phyloP scores from a whole-genome alignment of 1,140 invertebrate species.

The Thaumetopoea pityocampa region DNA sequence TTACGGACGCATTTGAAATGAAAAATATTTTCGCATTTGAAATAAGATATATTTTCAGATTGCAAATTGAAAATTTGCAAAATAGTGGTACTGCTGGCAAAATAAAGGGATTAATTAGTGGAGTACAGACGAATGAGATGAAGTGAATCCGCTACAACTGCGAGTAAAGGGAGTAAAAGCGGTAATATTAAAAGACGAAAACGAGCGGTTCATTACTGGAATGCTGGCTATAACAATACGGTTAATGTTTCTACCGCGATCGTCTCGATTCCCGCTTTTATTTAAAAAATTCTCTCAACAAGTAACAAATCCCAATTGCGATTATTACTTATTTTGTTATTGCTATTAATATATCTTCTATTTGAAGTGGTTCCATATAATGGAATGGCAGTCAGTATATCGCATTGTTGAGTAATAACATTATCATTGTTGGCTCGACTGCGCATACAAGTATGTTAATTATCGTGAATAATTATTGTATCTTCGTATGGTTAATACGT shows the following conservation, averaged over 20 bases:
- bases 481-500: constrained; percentile 24
- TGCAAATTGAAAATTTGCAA: constrained; percentile 11
- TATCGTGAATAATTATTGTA: constrained; percentile 29
- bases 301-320: constrained; percentile 43
- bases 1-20: constrained; percentile 38
- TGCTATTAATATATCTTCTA: constrained; percentile 17
- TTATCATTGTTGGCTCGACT: constrained; percentile 19
- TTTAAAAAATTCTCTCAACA: constrained; percentile 43
- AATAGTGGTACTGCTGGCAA: constrained; percentile 18
- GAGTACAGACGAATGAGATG: constrained; percentile 41
- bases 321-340: constrained; percentile 18
- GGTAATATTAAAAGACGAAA: constrained; percentile 69
- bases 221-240: constrained; percentile 75
- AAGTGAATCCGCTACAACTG: constrained; percentile 50
- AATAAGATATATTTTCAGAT: constrained; percentile 35
- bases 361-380: constrained; percentile 23
- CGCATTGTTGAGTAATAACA: constrained; percentile 34
- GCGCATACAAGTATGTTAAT: constrained; percentile 33
- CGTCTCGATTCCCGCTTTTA: constrained; percentile 52
- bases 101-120: constrained; percentile 51
- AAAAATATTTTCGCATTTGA: constrained; percentile 36
- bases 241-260: constrained; percentile 65
- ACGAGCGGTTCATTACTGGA: constrained; percentile 75
- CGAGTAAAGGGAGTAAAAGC: constrained; percentile 48
- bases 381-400: constrained; percentile 33